These are phyloP conservation scores for Simalia tracyae DNA, from an alignment of 2,797 vertebrate genomes.

Conservation along the genomic window DNA sequence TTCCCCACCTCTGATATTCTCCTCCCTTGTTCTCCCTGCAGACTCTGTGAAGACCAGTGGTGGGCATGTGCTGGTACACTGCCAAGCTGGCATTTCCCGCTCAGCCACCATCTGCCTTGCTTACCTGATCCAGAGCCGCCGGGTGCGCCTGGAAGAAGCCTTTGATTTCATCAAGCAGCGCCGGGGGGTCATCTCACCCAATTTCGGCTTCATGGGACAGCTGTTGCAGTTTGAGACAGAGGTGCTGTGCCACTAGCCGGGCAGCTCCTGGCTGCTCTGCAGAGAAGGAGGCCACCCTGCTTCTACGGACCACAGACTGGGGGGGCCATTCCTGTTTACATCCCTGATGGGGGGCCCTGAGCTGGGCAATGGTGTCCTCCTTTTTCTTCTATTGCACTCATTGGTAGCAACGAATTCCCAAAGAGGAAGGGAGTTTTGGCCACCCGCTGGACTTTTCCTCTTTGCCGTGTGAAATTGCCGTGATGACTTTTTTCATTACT, in stretches of 20 bases:
- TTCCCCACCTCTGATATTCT: not conserved
- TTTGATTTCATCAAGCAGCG: slow-evolving; percentile 87
- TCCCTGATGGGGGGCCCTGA: not conserved
- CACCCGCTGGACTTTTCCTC: too few relatives aligned
- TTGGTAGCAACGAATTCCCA: not conserved
- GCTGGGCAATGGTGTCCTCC: not conserved
- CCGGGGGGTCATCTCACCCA: slow-evolving; percentile 85
- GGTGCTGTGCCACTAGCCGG: slow-evolving; percentile 76
- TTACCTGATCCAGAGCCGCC: slow-evolving; percentile 83
- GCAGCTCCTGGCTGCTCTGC: accelerated
- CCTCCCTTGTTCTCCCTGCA: slow-evolving; percentile 43
- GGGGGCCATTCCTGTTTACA: not conserved
- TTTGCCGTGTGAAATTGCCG: not conserved
- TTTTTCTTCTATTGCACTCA: not conserved
- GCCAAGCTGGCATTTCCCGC: slow-evolving; percentile 87
- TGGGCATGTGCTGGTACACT: slow-evolving; percentile 87
- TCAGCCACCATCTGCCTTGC: slow-evolving; percentile 89
- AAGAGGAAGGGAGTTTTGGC: not conserved
- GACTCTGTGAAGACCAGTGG: slow-evolving; percentile 83
- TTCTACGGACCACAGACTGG: not conserved
- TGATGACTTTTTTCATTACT: not conserved
- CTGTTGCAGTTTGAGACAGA: slow-evolving; percentile 87
- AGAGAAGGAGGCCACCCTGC: not conserved
- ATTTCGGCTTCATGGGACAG: slow-evolving; percentile 88
- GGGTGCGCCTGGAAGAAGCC: slow-evolving; percentile 82